phyloP scores from a whole-genome alignment of 1,140 invertebrate species.

The Zaprionus vittiger region DNA sequence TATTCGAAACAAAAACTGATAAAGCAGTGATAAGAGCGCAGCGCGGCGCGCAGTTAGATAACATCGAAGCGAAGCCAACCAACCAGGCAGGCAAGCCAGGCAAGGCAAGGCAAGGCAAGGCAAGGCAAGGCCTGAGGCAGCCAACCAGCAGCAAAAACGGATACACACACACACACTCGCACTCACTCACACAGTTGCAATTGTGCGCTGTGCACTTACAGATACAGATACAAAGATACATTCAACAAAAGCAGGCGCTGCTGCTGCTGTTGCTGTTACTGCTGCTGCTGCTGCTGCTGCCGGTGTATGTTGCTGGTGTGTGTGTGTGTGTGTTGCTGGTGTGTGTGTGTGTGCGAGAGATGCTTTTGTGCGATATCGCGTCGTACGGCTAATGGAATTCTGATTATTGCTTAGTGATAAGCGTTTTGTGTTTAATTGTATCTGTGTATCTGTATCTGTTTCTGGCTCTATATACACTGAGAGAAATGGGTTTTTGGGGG shows the following conservation, averaged over 20 bases:
- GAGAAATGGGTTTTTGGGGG: background rate
- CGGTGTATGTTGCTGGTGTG: slow-evolving; percentile 5
- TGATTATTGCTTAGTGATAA: slow-evolving; percentile 84
- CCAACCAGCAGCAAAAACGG: slow-evolving; percentile 65
- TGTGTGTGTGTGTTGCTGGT: slow-evolving; percentile 28
- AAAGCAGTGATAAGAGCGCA: slow-evolving; percentile 84
- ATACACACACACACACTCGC: slow-evolving; percentile 46
- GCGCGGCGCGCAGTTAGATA: slow-evolving; percentile 84
- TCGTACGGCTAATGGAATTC: slow-evolving; percentile 84
- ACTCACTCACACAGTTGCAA: slow-evolving; percentile 46
- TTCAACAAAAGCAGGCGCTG: slow-evolving; percentile 48
- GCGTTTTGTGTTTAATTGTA: slow-evolving; percentile 84
- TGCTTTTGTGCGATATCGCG: slow-evolving; percentile 81
- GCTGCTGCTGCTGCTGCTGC: background rate
- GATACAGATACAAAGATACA: slow-evolving; percentile 70
- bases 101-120: slow-evolving; percentile 46
- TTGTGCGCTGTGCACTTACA: slow-evolving; percentile 54
- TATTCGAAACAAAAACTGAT: slow-evolving; percentile 84
- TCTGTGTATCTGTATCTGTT: slow-evolving; percentile 79
- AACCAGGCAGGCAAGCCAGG: slow-evolving; percentile 55
- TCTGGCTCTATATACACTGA: slow-evolving; percentile 28
- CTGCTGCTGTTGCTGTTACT: background rate
- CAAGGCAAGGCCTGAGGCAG: slow-evolving; percentile 42
- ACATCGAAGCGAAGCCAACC: slow-evolving; percentile 65
- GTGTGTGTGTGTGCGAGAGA: slow-evolving; percentile 69